A percentile compares a stretch with the other conserved stretches of the same genome.
phyloP scores from a whole-genome alignment of 2,113 vertebrate genomes.

The Asarcornis scutulata region DNA sequence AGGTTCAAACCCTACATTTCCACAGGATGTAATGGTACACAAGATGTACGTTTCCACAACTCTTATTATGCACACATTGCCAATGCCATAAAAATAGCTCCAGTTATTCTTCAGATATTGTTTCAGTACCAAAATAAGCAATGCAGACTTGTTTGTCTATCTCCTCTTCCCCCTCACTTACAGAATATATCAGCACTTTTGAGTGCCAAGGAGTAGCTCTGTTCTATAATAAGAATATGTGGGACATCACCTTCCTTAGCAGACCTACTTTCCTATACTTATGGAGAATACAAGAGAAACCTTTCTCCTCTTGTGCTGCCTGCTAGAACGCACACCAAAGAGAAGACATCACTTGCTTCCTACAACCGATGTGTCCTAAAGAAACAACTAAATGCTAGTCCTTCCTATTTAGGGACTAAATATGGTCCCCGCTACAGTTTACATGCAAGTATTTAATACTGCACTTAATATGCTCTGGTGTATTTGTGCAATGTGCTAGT shows the following conservation, averaged over 20 bases:
- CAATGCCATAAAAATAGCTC: slow-evolving; percentile 28
- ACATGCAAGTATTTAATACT: neutral
- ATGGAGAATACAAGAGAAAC: neutral
- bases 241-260: neutral
- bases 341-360: neutral
- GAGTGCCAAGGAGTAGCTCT: neutral
- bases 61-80: neutral
- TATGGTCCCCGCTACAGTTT: neutral
- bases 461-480: neutral
- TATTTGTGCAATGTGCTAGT: neutral
- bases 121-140: slow-evolving; percentile 41
- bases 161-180: neutral
- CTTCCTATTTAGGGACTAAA: neutral
- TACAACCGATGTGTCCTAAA: neutral
- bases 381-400: neutral
- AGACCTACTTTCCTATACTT: neutral
- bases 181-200: neutral
- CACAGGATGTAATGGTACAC: neutral
- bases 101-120: slow-evolving; percentile 14
- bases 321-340: neutral
- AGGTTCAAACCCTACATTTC: neutral
- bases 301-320: neutral
- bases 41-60: neutral
- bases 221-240: slow-evolving; percentile 19
- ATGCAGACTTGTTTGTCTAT: neutral